Evolutionary conservation across 2,797 vertebrate species (phyloP), one percentile per base, ranked within the genome.

Genomic region (Eupleurogrammus muticus): DNA sequence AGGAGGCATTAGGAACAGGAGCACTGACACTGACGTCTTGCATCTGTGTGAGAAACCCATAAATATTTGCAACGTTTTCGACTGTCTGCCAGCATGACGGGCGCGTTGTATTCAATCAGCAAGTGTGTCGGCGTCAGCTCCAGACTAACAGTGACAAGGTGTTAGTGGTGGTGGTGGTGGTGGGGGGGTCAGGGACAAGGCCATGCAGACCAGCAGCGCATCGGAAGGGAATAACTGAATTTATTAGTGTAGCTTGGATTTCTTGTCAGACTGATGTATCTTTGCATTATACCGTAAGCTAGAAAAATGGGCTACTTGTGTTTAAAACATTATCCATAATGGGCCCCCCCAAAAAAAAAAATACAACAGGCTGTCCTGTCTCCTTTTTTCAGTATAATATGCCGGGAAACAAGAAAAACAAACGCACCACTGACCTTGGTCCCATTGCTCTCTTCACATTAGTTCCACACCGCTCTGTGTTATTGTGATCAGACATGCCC

Each of bases 1-100:
- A 96, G 93, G 94, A 91, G 93, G 94, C 75, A 96, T 97, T 91
- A 92, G 90, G 83, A 95, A 96, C 84, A 42, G 38, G 14, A 14
- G 38, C 14, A 42, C 38, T 16, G 38, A 5, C n/a, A n/a, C 38
- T 87, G 96, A 81, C 94, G 94, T 77, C 87, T 96, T 92, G 95
- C 95, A 28, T 95, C 95, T 87, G 95, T 95, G 95, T 96, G 90
- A 95, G 96, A 82, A 57, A 17, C 46, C 17, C 5, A 32, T 46
- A 23, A 73, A 53, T 20, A 50, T 44, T 9, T 51, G 53, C 19
- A 32, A 49, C 12, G 57, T 47, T 13, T 61, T 48, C 11, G 35
- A 20, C 28, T 19, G 12, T 53, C 20, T 80, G 67, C 5, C 76
- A 96, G 96, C 0, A 89, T 95, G 49, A 94, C 96, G 88, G 94